Evolutionary conservation across 2,888 invertebrate genomes (phyloP), one percentile per base, ranked within the genome.

Genomic region (Leptura quadrifasciata): DNA sequence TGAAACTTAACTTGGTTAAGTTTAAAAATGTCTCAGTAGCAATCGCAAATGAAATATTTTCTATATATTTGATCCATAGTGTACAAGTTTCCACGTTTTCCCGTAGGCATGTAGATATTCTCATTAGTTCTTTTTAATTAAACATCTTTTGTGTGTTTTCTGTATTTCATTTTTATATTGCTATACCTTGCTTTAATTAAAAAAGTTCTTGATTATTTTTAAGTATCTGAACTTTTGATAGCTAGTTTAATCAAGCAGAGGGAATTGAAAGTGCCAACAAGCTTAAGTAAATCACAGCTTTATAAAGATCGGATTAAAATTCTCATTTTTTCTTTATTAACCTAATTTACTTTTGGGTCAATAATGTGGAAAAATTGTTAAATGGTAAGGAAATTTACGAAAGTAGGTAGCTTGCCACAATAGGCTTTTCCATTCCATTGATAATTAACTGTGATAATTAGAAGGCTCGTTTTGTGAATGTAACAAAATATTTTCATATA

Each of bases 231-330:
- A 15, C 15, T 54, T 67, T 47, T 54, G 21, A 54, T 54, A 52
- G 21, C n/a, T 54, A 31, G 54, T 52, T 67, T 67, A 67, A 67
- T 67, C 54, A 24, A 52, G 52, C 27, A 4, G 6, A 67, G 21
- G n/a, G 27, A 54, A 67, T 67, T 9, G 67, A 24, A 54, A 67
- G 54, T 67, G 67, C 54, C 24, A 67, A 67, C 15, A 24, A 31
- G 61, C 27, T 61, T 61, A 61, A 18, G 35, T 35, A 52, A 67
- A 21, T 67, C 54, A 67, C 54, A 64, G 2, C 17, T 24, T 67
- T 21, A 67, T 20, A 20, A 24, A 21, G 52, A 24, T 67, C 20
- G 17, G 54, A 24, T 67, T 54, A 54, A 67, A 24, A 12, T 21
- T 24, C 15, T 21, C 35, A 64, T 39, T 47, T 47, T 64, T 67